phyloP scores from a whole-genome alignment of 2,113 vertebrate genomes.

The Zonotrichia leucophrys region DNA sequence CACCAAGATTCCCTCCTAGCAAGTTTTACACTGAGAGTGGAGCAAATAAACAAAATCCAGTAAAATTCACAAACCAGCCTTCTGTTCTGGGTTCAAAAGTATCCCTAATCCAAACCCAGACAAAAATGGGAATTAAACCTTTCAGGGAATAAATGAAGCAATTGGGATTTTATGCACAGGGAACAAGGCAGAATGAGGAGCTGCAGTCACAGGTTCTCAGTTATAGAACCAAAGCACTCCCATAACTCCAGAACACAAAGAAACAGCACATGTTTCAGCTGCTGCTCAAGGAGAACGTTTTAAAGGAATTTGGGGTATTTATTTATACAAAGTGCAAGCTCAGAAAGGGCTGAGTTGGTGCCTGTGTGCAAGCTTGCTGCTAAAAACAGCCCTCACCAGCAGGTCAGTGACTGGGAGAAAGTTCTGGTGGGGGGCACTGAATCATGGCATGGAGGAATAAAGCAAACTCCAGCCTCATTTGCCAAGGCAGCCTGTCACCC shows the following conservation, averaged over 20 bases:
- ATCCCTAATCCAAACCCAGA: background rate
- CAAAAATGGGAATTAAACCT: background rate
- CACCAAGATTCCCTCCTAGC: background rate
- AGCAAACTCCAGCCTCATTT: background rate
- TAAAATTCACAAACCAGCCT: background rate
- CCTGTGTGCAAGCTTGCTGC: background rate
- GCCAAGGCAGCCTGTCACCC: background rate
- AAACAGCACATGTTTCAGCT: background rate
- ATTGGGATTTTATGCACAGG: background rate
- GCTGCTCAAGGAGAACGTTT: background rate
- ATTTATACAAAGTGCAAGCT: background rate
- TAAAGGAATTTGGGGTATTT: background rate
- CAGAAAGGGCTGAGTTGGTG: background rate
- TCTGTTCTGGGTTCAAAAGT: background rate
- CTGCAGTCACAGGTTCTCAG: background rate
- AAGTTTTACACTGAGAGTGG: background rate
- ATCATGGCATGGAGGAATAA: accelerated
- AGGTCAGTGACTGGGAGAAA: background rate
- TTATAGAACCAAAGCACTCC: background rate
- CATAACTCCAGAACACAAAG: background rate
- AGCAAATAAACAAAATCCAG: background rate
- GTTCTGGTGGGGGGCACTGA: background rate
- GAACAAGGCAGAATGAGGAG: background rate
- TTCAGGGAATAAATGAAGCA: background rate
- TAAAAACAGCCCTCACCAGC: background rate